Evolutionary conservation across 2,888 invertebrate species (phyloP).

Genomic region (Apodemia duryi): DNA sequence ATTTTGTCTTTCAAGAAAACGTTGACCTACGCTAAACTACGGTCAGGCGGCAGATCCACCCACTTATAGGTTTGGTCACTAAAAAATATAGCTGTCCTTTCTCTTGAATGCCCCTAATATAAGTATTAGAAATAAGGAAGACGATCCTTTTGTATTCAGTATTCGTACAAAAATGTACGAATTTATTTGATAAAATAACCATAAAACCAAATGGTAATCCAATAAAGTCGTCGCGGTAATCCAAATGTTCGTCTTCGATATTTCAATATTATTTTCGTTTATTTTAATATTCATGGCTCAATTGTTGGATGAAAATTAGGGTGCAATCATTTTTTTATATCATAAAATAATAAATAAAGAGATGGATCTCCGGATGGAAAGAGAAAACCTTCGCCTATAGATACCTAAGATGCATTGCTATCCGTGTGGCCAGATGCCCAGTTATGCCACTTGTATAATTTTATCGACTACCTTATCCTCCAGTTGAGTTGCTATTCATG

Average conservation of each 20-base stretch:
- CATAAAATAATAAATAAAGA: too few species aligned
- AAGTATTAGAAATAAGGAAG: neutral
- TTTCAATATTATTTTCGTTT: too few species aligned
- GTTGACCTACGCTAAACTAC: neutral
- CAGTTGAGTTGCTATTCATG: too few species aligned
- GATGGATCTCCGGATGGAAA: too few species aligned
- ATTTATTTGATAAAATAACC: slow-evolving; percentile 7
- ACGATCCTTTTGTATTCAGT: neutral
- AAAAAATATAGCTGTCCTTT: neutral
- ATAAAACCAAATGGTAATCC: neutral
- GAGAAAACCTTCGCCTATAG: too few species aligned
- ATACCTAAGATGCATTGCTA: too few species aligned
- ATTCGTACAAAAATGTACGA: slow-evolving; percentile 1
- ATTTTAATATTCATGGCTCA: too few species aligned
- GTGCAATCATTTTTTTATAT: too few species aligned
- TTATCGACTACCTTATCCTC: too few species aligned
- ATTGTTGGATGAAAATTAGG: too few species aligned
- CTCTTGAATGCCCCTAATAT: neutral
- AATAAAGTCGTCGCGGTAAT: neutral
- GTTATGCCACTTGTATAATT: too few species aligned
- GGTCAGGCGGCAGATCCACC: neutral
- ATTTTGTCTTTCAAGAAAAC: neutral
- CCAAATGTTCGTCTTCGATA: neutral
- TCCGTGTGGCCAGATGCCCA: too few species aligned
- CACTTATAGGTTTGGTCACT: neutral